Evolutionary conservation across 23 tunicate genomes (phyloP).

Genomic region (Ascidia mentula): DNA sequence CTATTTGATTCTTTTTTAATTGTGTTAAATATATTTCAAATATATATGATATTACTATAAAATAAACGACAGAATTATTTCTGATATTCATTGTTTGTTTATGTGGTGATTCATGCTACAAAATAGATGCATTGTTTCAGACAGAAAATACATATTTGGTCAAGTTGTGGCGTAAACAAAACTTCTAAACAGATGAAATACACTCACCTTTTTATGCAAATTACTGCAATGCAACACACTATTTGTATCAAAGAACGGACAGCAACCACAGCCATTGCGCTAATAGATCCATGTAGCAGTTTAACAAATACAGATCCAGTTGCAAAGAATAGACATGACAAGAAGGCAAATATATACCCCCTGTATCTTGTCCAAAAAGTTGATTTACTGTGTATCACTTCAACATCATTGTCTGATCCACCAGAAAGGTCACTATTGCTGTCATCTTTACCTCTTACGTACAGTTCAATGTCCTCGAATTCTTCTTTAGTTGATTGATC

Average conservation of each 20-base stretch:
- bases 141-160: too few relatives aligned
- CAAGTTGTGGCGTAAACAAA: too few relatives aligned
- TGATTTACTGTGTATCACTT: background rate
- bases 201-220: conserved; percentile 23
- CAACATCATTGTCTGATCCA: background rate
- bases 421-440: background rate
- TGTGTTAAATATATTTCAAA: too few relatives aligned
- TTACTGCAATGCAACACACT: conserved; percentile 14
- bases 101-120: too few relatives aligned
- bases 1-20: too few relatives aligned
- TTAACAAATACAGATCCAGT: conserved; percentile 35
- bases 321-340: conserved; percentile 38
- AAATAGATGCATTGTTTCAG: too few relatives aligned
- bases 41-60: too few relatives aligned
- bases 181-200: too few relatives aligned
- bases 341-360: conserved; percentile 25
- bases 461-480: background rate
- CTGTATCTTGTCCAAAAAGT: background rate
- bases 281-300: conserved; percentile 12
- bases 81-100: too few relatives aligned
- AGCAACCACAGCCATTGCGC: conserved; percentile 3
- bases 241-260: conserved; percentile 36
- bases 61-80: too few relatives aligned
- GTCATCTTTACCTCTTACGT: background rate
- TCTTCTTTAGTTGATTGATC: background rate